phyloP scores from a whole-genome alignment of 1,140 invertebrate species.

The Drosophila varians region DNA sequence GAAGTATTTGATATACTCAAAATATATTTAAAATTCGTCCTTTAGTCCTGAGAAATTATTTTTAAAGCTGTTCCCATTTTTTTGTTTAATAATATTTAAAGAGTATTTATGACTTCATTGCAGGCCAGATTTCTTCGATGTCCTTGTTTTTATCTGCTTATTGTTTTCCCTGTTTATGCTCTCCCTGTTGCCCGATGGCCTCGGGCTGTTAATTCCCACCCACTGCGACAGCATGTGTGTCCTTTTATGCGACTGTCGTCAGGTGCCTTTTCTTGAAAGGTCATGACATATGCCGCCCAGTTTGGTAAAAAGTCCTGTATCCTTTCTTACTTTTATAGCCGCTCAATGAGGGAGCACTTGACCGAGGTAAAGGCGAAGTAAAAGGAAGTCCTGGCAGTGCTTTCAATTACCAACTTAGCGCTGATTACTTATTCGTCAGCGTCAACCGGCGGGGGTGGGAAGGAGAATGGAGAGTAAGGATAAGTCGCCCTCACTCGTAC shows the following conservation, averaged over 20 bases:
- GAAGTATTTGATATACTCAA: too few relatives aligned
- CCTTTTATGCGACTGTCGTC: slow-evolving; percentile 18
- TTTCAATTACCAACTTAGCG: slow-evolving; percentile 81
- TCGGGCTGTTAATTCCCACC: slow-evolving; percentile 5
- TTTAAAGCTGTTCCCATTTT: background rate
- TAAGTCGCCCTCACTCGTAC: slow-evolving; percentile 12
- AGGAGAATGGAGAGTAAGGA: background rate
- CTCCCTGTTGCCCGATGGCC: slow-evolving; percentile 33
- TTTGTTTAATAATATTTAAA: slow-evolving; percentile 3
- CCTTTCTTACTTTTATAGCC: slow-evolving; percentile 3
- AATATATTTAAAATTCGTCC: too few relatives aligned
- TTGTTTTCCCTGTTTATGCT: slow-evolving; percentile 29
- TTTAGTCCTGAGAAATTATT: too few relatives aligned
- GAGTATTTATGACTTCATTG: slow-evolving; percentile 18
- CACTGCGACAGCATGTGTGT: slow-evolving; percentile 9
- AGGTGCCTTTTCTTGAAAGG: slow-evolving; percentile 45
- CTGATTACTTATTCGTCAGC: slow-evolving; percentile 75
- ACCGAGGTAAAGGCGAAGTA: slow-evolving; percentile 21
- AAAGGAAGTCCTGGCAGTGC: slow-evolving; percentile 41
- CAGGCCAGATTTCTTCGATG: slow-evolving; percentile 1
- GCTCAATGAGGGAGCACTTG: slow-evolving; percentile 35
- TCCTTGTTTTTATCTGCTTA: slow-evolving; percentile 33
- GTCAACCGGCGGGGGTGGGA: slow-evolving; percentile 45
- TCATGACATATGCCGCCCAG: slow-evolving; percentile 19
- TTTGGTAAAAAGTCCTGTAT: slow-evolving; percentile 7